Evolutionary conservation across 64 coral and sea anemone genomes (phyloP).

Genomic region (Montipora sp.): DNA sequence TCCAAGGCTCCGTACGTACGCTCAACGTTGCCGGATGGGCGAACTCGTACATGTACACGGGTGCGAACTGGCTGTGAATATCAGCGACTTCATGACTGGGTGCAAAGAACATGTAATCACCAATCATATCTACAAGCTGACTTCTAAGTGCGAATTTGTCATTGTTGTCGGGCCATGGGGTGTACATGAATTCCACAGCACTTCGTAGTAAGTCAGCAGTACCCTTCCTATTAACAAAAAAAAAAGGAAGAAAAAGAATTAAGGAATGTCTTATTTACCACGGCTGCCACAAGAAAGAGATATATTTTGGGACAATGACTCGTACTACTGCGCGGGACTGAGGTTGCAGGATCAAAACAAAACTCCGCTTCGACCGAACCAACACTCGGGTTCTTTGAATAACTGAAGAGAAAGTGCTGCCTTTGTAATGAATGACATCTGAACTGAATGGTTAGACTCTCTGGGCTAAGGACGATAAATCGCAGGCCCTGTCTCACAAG

Average conservation of each 20-base stretch:
- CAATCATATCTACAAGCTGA: constrained; percentile 49
- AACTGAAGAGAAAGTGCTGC: no score
- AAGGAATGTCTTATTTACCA: not conserved
- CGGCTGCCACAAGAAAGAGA: no score
- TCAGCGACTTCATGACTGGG: constrained; percentile 55
- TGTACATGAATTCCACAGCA: constrained; percentile 62
- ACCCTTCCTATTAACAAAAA: not conserved
- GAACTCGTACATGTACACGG: constrained; percentile 60
- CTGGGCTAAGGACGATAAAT: no score
- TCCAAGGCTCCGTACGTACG: constrained; percentile 6
- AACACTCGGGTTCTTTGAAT: no score
- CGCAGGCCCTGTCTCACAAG: no score
- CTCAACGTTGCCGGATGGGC: constrained; percentile 23
- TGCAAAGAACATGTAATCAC: constrained; percentile 64
- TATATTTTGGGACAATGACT: no score
- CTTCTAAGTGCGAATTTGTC: constrained; percentile 14
- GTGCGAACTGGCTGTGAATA: constrained; percentile 48
- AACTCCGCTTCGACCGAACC: no score
- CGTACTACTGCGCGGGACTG: no score
- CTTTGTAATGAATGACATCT: no score
- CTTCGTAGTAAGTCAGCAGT: not conserved
- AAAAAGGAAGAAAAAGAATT: not conserved
- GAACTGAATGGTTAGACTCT: no score
- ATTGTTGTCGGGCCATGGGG: constrained; percentile 64
- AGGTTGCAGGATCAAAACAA: no score